Conservation (phyloP, 1,140 invertebrate genomes). For the Oncopodura yosiiana region DNA sequence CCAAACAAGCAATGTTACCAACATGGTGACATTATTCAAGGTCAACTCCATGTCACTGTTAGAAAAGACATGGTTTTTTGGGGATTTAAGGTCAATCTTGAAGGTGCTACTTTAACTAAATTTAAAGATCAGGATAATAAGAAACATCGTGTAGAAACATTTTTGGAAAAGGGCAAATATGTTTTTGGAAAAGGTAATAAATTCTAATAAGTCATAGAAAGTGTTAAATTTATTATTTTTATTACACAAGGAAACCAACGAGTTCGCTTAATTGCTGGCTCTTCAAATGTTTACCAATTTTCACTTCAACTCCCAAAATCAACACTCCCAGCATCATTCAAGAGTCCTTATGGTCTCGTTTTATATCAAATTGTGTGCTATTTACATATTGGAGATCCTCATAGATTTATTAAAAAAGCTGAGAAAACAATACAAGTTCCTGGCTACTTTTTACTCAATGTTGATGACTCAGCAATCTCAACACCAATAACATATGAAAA, state of each 20-base stretch:
- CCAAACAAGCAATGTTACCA: too few species aligned
- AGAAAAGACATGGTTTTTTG: too few species aligned
- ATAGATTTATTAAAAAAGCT: conserved; percentile 6
- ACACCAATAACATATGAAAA: conserved; percentile 4
- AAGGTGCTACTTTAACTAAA: conserved; percentile 5
- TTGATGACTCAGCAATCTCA: not conserved
- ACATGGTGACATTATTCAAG: too few species aligned
- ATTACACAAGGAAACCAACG: not conserved
- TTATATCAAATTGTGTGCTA: conserved; percentile 5
- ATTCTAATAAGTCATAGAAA: too few species aligned
- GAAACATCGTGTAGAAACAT: not conserved
- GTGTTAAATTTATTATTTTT: too few species aligned
- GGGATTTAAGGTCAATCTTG: conserved; percentile 5
- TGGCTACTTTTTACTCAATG: not conserved
- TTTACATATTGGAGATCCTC: not conserved
- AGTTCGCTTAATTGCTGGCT: not conserved
- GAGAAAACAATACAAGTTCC: conserved; percentile 11
- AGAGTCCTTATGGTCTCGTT: conserved; percentile 5
- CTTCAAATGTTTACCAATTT: not conserved
- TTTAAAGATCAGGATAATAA: conserved; percentile 7
- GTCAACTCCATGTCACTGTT: too few species aligned
- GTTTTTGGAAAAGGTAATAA: not conserved
- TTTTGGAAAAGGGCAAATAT: not conserved
- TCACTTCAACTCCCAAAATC: not conserved
- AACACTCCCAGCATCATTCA: conserved; percentile 1